Base-by-base conservation (phyloP, 1,140 invertebrate genomes). In the Laupala kohalensis region DNA sequence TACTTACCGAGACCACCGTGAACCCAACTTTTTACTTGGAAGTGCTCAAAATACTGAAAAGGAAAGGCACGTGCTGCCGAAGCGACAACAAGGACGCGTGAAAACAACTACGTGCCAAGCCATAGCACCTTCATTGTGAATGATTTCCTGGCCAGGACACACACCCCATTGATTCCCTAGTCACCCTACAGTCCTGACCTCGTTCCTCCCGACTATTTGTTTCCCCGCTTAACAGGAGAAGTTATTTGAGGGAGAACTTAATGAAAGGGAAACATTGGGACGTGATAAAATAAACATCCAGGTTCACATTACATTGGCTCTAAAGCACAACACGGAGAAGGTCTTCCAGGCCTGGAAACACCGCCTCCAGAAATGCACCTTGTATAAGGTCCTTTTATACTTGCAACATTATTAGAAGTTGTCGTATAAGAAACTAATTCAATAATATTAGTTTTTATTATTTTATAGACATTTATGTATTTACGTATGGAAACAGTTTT, bases 301-400 rank as follows among this genome's bases (percentile, higher is more conserved):
- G 30, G 6, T 15, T 37, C 30, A 15, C 12, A 25, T 69, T 69
- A 69, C 67, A 69, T 69, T 25, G 30, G 28, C 67, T 64, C 28
- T 69, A 69, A 69, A 69, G 30, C 5, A 69, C n/a, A 69, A 63
- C 23, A 6, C 30, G 67, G 67, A 27, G 67, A 69, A 69, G 64
- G 25, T 19, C 64, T 66, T 66, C 64, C 64, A 66, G 64, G 19
- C 64, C 64, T 66, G 64, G 64, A 66, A 66, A 26, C 64, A 69
- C 25, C 67, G 67, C 67, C 5, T 69, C 67, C 6, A 69, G 67
- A 69, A 69, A 25, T 27, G 30, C 25, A 66, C 19, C 64, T n/a
- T n/a, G n/a, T n/a, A n/a, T n/a, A n/a, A n/a, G n/a, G n/a, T n/a
- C n/a, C n/a, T n/a, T n/a, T n/a, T n/a, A n/a, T n/a, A n/a, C n/a